Conservation (phyloP, 1,140 invertebrate species). For the Whitmania pigra region DNA sequence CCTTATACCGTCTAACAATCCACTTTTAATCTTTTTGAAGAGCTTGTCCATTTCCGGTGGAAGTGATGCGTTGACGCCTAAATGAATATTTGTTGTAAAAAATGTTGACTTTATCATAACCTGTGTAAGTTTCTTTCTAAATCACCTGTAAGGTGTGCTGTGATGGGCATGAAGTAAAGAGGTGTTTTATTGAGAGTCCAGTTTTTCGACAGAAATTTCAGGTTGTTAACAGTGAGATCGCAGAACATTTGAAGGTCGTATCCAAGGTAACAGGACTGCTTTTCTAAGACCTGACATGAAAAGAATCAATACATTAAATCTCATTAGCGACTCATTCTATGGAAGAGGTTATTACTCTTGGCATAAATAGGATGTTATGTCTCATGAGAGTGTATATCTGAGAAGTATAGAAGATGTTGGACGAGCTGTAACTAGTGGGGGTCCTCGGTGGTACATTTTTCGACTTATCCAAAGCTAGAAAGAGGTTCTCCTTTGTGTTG, state of each 20-base stretch:
- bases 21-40: conserved; percentile 1
- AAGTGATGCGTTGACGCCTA: conserved; percentile 1
- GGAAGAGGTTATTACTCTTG: not conserved
- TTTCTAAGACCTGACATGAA: not conserved
- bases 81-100: too few species aligned
- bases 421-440: not conserved
- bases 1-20: not conserved
- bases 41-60: not conserved
- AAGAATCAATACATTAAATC: not conserved
- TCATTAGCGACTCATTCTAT: not conserved
- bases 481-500: not conserved
- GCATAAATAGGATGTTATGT: not conserved
- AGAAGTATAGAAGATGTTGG: not conserved
- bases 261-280: conserved; percentile 5
- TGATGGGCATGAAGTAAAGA: not conserved
- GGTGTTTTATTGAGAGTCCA: conserved; percentile 1
- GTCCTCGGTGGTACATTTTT: not conserved
- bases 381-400: not conserved
- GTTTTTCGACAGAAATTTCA: conserved; percentile 4
- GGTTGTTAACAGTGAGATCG: conserved; percentile 2
- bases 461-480: not conserved
- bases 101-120: too few species aligned
- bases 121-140: too few species aligned
- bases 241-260: conserved; percentile 7
- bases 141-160: too few species aligned